These are phyloP conservation scores for Chironomus striatipennis DNA, from an alignment of 1,140 invertebrate species.

Conservation along the genomic window DNA sequence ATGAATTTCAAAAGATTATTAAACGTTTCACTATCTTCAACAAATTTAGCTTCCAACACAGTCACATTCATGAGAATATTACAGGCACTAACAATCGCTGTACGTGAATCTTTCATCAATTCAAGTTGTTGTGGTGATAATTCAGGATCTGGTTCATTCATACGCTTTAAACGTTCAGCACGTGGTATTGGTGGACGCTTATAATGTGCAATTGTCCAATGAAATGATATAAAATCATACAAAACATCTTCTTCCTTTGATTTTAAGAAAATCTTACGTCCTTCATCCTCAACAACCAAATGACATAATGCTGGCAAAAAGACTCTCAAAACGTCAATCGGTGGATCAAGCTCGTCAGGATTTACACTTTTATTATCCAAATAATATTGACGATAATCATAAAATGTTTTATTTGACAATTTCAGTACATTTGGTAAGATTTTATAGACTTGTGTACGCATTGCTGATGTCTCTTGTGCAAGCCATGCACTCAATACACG, in stretches of 20 bases:
- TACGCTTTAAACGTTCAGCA: constrained; percentile 62
- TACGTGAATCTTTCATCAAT: constrained; percentile 71
- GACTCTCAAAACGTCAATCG: constrained; percentile 66
- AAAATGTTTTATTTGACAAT: constrained; percentile 72
- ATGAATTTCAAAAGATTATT: constrained; percentile 75
- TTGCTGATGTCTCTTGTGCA: constrained; percentile 83
- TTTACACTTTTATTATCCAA: constrained; percentile 46
- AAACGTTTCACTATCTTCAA: constrained; percentile 67
- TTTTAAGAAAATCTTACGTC: constrained; percentile 69
- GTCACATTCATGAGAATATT: constrained; percentile 89
- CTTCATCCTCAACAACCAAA: constrained; percentile 79
- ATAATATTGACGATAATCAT: constrained; percentile 48
- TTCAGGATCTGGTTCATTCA: constrained; percentile 63
- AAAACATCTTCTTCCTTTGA: constrained; percentile 71
- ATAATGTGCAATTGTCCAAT: constrained; percentile 79
- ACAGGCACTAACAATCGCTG: constrained; percentile 77
- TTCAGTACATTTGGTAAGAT: constrained; percentile 69
- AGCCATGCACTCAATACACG: constrained; percentile 79
- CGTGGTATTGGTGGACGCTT: constrained; percentile 71
- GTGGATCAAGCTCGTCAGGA: constrained; percentile 50
- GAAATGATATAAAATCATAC: constrained; percentile 67
- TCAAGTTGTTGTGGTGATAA: constrained; percentile 60
- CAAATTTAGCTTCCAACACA: constrained; percentile 73
- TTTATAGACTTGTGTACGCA: constrained; percentile 71
- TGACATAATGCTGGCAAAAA: constrained; percentile 83